Conservation (phyloP, 1,140 invertebrate genomes). For the Cydia strobilella region DNA sequence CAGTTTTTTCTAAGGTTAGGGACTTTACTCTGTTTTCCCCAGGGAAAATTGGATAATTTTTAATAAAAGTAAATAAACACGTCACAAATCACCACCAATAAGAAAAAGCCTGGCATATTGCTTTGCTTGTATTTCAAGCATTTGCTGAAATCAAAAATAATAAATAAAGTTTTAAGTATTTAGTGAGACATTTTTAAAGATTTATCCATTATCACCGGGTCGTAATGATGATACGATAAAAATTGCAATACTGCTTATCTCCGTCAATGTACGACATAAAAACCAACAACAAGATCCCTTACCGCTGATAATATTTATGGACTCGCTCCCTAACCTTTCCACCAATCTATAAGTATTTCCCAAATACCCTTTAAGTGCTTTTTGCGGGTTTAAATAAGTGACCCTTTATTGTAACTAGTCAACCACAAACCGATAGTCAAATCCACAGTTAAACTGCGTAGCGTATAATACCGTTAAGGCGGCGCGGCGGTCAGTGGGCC, state of each 20-base stretch:
- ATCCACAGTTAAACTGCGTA: conserved; percentile 45
- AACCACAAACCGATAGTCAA: conserved; percentile 52
- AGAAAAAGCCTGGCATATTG: too few species aligned
- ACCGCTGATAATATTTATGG: background rate
- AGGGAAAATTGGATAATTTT: too few species aligned
- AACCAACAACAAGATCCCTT: background rate
- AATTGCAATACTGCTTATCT: background rate
- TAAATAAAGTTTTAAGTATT: too few species aligned
- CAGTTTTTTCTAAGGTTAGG: background rate
- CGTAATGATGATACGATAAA: background rate
- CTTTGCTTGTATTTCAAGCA: too few species aligned
- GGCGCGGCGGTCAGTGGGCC: conserved; percentile 55
- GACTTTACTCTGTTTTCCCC: background rate
- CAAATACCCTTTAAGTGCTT: background rate
- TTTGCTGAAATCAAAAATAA: too few species aligned
- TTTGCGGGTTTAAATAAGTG: background rate
- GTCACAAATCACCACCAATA: too few species aligned
- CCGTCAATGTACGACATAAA: background rate
- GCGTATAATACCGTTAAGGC: conserved; percentile 56
- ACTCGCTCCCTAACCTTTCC: background rate
- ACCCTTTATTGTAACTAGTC: conserved; percentile 18
- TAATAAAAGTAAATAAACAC: too few species aligned
- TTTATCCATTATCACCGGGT: background rate
- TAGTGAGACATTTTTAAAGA: too few species aligned
- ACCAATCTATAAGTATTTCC: background rate